Conservation (phyloP, 2,113 vertebrate genomes). For the Pantherophis guttatus region DNA sequence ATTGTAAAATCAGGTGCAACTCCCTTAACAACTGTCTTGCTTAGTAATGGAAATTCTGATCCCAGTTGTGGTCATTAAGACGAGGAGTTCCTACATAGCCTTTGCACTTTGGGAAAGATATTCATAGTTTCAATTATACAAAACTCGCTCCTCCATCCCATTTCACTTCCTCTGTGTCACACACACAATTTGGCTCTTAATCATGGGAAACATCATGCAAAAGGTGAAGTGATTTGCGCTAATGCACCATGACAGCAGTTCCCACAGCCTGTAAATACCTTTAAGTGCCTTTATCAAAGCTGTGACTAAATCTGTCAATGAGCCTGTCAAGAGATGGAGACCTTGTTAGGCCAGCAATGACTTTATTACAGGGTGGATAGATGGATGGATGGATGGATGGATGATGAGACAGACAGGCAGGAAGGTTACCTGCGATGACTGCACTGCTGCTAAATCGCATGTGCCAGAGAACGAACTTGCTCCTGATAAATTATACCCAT, state of each 20-base stretch:
- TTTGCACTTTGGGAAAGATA: background rate
- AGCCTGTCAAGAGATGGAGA: conserved; percentile 13
- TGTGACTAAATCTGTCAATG: conserved; percentile 6
- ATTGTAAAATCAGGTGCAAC: background rate
- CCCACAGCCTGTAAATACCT: conserved; percentile 23
- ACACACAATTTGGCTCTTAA: background rate
- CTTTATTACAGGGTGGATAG: background rate
- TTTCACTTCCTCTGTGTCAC: background rate
- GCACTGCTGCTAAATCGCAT: background rate
- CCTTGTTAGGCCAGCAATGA: conserved; percentile 4
- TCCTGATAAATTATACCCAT: background rate
- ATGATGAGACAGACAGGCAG: background rate
- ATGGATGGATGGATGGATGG: background rate
- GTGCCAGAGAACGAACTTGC: background rate
- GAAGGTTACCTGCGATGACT: background rate
- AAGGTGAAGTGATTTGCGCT: conserved; percentile 14
- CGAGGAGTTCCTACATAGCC: background rate
- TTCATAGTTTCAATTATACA: background rate
- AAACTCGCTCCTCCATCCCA: background rate
- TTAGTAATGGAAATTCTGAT: background rate
- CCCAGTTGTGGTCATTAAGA: background rate
- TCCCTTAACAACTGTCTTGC: background rate
- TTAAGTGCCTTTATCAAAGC: conserved; percentile 30
- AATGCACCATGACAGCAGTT: conserved; percentile 38
- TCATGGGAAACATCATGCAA: conserved; percentile 10